Evolutionary conservation across 2,113 vertebrate genomes (phyloP).

Genomic region (Zapornia atra): DNA sequence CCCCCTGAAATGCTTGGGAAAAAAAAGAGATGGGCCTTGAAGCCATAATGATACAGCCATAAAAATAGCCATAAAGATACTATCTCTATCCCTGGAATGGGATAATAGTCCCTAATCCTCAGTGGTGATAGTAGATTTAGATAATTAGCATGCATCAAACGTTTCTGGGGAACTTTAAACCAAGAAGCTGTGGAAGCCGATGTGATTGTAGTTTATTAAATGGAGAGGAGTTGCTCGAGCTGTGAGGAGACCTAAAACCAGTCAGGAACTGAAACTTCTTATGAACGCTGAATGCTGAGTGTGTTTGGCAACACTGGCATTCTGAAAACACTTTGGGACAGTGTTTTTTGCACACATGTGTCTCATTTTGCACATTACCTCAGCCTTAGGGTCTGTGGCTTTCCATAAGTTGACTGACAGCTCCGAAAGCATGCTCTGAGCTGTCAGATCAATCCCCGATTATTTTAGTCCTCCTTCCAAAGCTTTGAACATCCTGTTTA

Average conservation of each 20-base stretch:
- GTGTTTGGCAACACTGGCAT: background rate
- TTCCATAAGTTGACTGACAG: background rate
- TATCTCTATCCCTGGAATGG: background rate
- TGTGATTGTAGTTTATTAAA: background rate
- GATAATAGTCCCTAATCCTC: background rate
- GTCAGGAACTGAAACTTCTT: background rate
- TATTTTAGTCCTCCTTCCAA: constrained; percentile 12
- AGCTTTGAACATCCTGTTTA: background rate
- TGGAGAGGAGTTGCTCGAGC: background rate
- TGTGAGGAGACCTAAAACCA: background rate
- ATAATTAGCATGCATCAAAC: background rate
- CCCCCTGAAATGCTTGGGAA: background rate
- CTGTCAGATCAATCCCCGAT: constrained; percentile 3
- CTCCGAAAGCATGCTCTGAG: background rate
- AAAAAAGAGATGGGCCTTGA: background rate
- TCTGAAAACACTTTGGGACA: background rate
- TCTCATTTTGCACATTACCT: constrained; percentile 23
- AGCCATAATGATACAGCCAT: background rate
- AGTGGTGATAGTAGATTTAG: background rate
- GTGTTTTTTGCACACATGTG: background rate
- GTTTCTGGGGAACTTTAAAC: background rate
- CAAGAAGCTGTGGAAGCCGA: background rate
- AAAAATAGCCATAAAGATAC: background rate
- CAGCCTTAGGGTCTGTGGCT: background rate
- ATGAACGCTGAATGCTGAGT: background rate